These are phyloP conservation scores for Clarias laeviceps DNA, from an alignment of 2,797 vertebrate genomes.

Conservation along the genomic window DNA sequence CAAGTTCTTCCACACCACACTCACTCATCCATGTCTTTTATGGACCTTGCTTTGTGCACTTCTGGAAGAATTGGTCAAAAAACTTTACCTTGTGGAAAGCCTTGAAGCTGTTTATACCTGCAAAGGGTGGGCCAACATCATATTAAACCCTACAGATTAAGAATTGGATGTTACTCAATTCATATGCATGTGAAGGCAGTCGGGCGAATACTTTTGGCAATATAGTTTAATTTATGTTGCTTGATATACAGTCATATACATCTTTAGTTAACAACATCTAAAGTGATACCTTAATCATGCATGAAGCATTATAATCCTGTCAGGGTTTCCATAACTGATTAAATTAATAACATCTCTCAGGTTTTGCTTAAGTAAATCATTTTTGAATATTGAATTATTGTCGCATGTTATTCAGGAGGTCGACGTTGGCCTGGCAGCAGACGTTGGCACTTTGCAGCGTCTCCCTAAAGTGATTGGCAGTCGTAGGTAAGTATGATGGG, in stretches of 20 bases:
- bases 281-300: neutral
- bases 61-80: too few relatives aligned
- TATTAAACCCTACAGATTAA: too few relatives aligned
- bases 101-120: too few relatives aligned
- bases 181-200: too few relatives aligned
- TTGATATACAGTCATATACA: neutral
- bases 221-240: neutral
- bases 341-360: neutral
- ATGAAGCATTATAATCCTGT: neutral
- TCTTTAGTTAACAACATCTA: neutral
- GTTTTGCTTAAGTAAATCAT: neutral
- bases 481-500: slow-evolving; percentile 74
- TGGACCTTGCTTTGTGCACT: too few relatives aligned
- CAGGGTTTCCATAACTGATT: neutral
- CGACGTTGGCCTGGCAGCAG: slow-evolving; percentile 85
- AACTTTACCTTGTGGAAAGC: too few relatives aligned
- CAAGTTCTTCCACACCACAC: too few relatives aligned
- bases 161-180: too few relatives aligned
- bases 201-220: too few relatives aligned
- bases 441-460: slow-evolving; percentile 87
- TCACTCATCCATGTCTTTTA: too few relatives aligned
- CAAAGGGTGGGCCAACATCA: too few relatives aligned
- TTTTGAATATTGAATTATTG: neutral
- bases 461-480: slow-evolving; percentile 86
- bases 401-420: slow-evolving; percentile 77